A percentile compares a stretch with the other conserved stretches of the same genome.
Evolutionary conservation across 2,113 vertebrate species (phyloP).

Genomic region (Anoura caudifer): DNA sequence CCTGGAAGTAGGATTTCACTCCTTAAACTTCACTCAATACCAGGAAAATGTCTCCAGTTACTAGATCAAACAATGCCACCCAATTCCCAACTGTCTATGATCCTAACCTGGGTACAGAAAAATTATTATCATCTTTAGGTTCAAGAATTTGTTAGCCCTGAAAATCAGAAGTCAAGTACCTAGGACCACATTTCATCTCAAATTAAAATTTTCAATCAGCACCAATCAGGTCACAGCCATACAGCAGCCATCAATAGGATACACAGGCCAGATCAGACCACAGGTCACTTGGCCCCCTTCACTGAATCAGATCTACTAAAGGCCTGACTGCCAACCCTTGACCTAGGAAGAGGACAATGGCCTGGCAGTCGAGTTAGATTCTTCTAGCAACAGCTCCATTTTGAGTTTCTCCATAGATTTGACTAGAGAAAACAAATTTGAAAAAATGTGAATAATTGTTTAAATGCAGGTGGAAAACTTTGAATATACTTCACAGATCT

Average conservation of each 20-base stretch:
- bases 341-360: neutral
- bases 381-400: neutral
- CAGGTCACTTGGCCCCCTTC: constrained; percentile 51
- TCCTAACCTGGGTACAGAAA: neutral
- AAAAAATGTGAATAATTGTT: neutral
- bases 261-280: neutral
- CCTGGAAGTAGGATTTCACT: neutral
- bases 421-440: neutral
- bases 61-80: neutral
- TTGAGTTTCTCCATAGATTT: neutral
- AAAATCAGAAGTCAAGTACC: neutral
- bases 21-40: neutral
- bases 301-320: neutral
- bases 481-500: neutral
- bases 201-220: neutral
- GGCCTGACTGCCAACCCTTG: neutral
- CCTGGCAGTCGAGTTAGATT: neutral
- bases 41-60: neutral
- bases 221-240: neutral
- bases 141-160: neutral
- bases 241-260: neutral
- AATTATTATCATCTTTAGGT: neutral
- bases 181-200: neutral
- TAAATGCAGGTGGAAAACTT: neutral
- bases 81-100: neutral